Base-by-base conservation (phyloP, 2,888 invertebrate species). In the Lumbricus terrestris region DNA sequence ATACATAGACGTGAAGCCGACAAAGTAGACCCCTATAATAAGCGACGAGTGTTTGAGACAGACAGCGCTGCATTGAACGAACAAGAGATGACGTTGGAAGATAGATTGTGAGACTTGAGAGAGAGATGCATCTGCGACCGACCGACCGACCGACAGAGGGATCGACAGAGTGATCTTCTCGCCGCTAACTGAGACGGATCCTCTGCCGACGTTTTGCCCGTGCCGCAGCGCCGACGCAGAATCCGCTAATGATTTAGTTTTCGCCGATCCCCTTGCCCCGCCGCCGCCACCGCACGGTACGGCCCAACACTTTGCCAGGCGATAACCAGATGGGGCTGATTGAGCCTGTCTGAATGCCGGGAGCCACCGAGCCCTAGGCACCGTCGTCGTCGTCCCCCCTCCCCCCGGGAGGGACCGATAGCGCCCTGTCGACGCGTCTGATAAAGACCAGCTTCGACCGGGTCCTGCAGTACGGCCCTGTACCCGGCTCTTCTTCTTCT, bases 241-340 rank as follows among this genome's bases (percentile, higher is more conserved):
- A 35, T 85, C 85, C 85, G 85, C 18, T 85, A 37, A 85, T 85
- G 69, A 69, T 69, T 69, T 69, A 69, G 69, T 69, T 69, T n/a
- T 0, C n/a, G 69, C 69, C 69, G n/a, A n/a, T 69, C 69, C 69
- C n/a, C 69, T 69, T 69, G 69, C 11, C n/a, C 85, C n/a, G 35
- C 37, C 85, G 29, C 35, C 85, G 85, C 85, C 35, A 8, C 85
- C n/a, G 85, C 85, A 6, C 85, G 85, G 85, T 85, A 85, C 85
- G 35, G 34, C 23, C 85, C 35, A 34, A 37, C 85, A 35, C 85
- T 34, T 37, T 85, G 35, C 85, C 85, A 23, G 85, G 34, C 85
- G 69, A 69, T 69, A 69, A 69, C 85, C 85, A 85, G 85, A 85
- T 85, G 85, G 85, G 85, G 34, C 85, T 85, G 85, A 85, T 85